Evolutionary conservation across 2,113 vertebrate genomes (phyloP).

Genomic region (Larimichthys polyactis): DNA sequence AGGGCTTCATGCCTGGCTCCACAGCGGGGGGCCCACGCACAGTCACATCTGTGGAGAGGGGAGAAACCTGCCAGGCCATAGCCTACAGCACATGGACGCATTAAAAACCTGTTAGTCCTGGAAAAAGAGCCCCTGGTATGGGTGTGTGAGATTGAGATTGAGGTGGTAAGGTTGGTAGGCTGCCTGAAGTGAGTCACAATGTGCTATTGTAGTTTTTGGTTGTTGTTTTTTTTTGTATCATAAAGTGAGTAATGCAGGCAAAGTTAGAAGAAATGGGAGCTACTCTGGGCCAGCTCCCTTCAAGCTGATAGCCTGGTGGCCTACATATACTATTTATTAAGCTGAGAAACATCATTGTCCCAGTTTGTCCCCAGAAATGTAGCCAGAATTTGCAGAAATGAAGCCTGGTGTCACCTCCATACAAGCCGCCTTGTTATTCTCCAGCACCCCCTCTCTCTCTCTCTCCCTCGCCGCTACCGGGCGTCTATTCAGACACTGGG

Average conservation of each 20-base stretch:
- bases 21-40: constrained; percentile 74
- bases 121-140: constrained; percentile 59
- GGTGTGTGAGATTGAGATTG: constrained; percentile 44
- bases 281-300: neutral
- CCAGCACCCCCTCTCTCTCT: constrained; percentile 1
- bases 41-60: constrained; percentile 72
- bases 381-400: constrained; percentile 4
- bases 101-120: constrained; percentile 71
- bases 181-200: neutral
- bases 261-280: neutral
- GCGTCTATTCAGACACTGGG: constrained; percentile 65
- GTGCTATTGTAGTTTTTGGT: neutral
- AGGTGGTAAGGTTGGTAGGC: neutral
- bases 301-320: neutral
- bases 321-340: constrained; percentile 10
- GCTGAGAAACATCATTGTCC: constrained; percentile 22
- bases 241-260: neutral
- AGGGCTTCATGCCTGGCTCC: constrained; percentile 74
- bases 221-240: neutral
- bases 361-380: constrained; percentile 28
- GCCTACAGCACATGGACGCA: constrained; percentile 67
- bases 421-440: constrained; percentile 61
- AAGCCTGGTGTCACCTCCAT: constrained; percentile 62
- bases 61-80: constrained; percentile 40
- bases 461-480: constrained; percentile 32